Evolutionary conservation across 2,888 invertebrate species (phyloP), one percentile per base, ranked within the genome.

Genomic region (Zaprionus lineosus): DNA sequence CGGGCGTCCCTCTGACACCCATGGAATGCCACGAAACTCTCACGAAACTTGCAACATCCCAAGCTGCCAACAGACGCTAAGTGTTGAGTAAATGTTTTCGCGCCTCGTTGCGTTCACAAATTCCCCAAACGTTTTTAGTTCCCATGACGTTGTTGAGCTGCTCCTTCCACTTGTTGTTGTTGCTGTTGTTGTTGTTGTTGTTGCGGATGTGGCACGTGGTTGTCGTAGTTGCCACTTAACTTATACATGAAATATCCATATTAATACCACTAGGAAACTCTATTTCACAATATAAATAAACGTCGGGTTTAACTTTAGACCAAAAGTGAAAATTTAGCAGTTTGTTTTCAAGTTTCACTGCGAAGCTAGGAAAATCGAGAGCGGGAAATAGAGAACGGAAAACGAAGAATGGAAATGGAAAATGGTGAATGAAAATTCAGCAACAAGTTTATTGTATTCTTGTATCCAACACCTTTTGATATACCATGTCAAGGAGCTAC

Each of bases 71-170:
- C 75, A 74, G 85, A 64, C 71, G 72, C 75, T 77, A 84, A 81
- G 85, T 85, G 81, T 81, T 81, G 81, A 81, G 81, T 81, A 81
- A 81, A 85, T 81, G 86, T 85, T 81, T 81, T 84, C 71, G 68
- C 81, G 85, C 81, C 86, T 81, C 81, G 81, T 76, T 83, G 84
- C 74, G 66, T 59, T 74, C 60, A 56, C 62, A 66, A 79, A 85
- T 79, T 79, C 79, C 83, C 66, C 63, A 74, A 78, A 68, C 74
- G 66, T 64, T 79, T 64, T 26, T 29, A 44, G 33, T 19, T 33
- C 9, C 19, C n/a, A n/a, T n/a, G n/a, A n/a, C n/a, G n/a, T n/a
- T n/a, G n/a, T n/a, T n/a, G n/a, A 33, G 11, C n/a, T 16, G 6
- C 26, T 31, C 14, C 34, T 28, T 29, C 18, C 37, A 9, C 16